These are phyloP conservation scores for Rallus limicola DNA, from an alignment of 2,113 vertebrate genomes.

Conservation along the genomic window DNA sequence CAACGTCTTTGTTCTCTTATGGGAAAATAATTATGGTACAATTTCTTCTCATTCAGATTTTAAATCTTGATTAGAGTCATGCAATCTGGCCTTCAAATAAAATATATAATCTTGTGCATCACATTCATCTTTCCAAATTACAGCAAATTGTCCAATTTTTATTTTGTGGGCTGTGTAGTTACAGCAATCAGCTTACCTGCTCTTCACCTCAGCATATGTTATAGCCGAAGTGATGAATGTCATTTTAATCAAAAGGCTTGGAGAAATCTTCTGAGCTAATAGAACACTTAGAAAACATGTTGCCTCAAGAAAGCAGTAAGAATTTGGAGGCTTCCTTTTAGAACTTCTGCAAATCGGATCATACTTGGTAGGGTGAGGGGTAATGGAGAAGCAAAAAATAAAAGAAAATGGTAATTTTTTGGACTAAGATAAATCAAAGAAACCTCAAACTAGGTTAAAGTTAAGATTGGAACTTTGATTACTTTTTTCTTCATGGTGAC, in stretches of 20 bases:
- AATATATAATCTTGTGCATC: constrained; percentile 67
- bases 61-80: constrained; percentile 70
- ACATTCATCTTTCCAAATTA: constrained; percentile 67
- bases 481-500: neutral
- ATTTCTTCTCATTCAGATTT: constrained; percentile 73
- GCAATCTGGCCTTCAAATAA: constrained; percentile 71
- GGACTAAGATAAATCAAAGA: neutral
- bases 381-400: too few species aligned
- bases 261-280: constrained; percentile 25
- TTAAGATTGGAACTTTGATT: neutral
- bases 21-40: constrained; percentile 68
- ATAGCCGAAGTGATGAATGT: constrained; percentile 26
- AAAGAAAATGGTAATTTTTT: neutral
- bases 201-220: neutral
- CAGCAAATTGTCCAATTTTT: constrained; percentile 76
- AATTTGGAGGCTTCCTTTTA: neutral
- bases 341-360: neutral
- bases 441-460: neutral
- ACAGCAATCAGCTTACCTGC: constrained; percentile 61
- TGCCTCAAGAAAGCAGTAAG: neutral
- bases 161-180: constrained; percentile 51
- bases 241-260: constrained; percentile 48
- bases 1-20: constrained; percentile 61
- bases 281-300: neutral
- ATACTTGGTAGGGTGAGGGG: fast-evolving